phyloP scores from a whole-genome alignment of 2,797 vertebrate genomes.

The Triplophysa yarkandensis region DNA sequence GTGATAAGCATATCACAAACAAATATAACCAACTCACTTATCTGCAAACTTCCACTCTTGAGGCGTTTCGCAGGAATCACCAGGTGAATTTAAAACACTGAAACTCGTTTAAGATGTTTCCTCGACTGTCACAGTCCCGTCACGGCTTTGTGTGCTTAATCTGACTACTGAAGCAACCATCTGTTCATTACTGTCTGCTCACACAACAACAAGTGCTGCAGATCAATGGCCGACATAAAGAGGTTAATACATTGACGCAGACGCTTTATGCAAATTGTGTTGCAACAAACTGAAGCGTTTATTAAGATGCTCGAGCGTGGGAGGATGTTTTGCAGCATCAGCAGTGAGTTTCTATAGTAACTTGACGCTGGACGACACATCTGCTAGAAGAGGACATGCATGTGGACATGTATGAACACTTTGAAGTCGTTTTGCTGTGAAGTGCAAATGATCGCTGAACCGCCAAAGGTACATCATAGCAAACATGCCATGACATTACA shows the following conservation, averaged over 20 bases:
- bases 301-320: conserved; percentile 11
- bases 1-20: neutral
- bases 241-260: conserved; percentile 18
- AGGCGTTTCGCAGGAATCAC: neutral
- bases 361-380: conserved; percentile 53
- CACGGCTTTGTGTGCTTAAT: conserved; percentile 76
- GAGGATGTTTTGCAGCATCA: conserved; percentile 31
- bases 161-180: conserved; percentile 70
- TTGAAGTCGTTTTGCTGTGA: conserved; percentile 7
- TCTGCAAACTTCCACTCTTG: conserved; percentile 17
- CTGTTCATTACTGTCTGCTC: conserved; percentile 59
- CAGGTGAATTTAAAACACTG: conserved; percentile 21
- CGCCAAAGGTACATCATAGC: neutral
- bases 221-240: conserved; percentile 33
- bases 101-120: conserved; percentile 33
- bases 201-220: conserved; percentile 27
- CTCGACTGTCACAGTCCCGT: conserved; percentile 58
- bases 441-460: conserved; percentile 8
- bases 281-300: conserved; percentile 20
- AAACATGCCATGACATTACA: neutral
- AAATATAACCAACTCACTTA: conserved; percentile 26
- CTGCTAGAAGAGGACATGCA: neutral
- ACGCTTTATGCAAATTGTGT: conserved; percentile 26
- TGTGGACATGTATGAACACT: conserved; percentile 10
- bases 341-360: conserved; percentile 71